These are phyloP conservation scores for Irena cyanogastra DNA, from an alignment of 2,113 vertebrate genomes.

Conservation along the genomic window DNA sequence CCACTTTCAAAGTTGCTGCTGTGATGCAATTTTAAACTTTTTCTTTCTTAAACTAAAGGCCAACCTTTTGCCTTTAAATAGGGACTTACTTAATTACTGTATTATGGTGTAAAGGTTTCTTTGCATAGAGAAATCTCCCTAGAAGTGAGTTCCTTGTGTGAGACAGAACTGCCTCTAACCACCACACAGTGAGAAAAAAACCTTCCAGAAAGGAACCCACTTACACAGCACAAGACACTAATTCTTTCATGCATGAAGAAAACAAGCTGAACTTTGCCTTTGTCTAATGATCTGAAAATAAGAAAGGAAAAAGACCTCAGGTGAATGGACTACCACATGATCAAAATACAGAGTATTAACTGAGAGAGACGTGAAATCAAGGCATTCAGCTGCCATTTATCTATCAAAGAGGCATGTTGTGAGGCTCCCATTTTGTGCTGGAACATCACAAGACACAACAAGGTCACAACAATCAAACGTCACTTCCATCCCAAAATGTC, in stretches of 20 bases:
- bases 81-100: not conserved
- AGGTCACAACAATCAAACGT: constrained; percentile 43
- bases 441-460: constrained; percentile 18
- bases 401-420: not conserved
- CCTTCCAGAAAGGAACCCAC: not conserved
- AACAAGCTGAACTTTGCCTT: not conserved
- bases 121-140: not conserved
- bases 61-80: not conserved
- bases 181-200: not conserved
- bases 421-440: not conserved
- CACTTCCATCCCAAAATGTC: constrained; percentile 20
- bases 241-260: not conserved
- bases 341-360: not conserved
- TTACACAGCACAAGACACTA: not conserved
- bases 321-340: not conserved
- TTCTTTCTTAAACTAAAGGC: not conserved
- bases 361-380: not conserved
- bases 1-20: not conserved
- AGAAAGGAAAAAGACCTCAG: not conserved
- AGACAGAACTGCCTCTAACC: not conserved
- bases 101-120: not conserved
- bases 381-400: not conserved
- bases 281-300: not conserved
- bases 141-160: not conserved
- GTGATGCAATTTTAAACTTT: not conserved